Conservation (phyloP, 1,140 invertebrate genomes). For the Cryptotermes secundus region DNA sequence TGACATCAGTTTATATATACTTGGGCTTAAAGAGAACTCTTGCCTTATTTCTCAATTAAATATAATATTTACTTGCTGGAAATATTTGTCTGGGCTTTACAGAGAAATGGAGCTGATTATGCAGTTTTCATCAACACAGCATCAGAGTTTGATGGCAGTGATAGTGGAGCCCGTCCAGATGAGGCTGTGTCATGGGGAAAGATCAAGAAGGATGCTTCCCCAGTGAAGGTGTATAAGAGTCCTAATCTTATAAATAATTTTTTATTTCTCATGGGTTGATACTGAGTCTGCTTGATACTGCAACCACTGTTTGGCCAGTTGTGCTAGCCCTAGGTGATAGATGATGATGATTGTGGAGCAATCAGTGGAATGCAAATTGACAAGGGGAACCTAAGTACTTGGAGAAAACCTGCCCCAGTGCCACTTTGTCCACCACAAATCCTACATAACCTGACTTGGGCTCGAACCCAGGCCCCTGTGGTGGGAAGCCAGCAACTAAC, state of each 20-base stretch:
- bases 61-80: not conserved
- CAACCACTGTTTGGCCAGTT: too few species aligned
- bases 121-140: slow-evolving; percentile 97
- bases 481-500: too few species aligned
- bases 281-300: too few species aligned
- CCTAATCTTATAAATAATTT: not conserved
- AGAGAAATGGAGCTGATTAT: slow-evolving; percentile 97
- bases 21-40: slow-evolving; percentile 21
- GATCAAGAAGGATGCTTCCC: slow-evolving; percentile 82
- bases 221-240: slow-evolving; percentile 79
- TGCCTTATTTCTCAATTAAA: not conserved
- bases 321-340: too few species aligned
- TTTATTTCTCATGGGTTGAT: too few species aligned
- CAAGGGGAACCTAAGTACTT: too few species aligned
- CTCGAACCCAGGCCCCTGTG: too few species aligned
- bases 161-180: slow-evolving; percentile 95
- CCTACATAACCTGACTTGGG: too few species aligned
- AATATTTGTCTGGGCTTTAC: slow-evolving; percentile 41
- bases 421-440: too few species aligned
- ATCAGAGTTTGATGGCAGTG: slow-evolving; percentile 97
- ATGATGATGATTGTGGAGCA: too few species aligned
- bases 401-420: too few species aligned
- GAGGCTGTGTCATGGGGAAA: slow-evolving; percentile 99
- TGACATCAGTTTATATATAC: not conserved
- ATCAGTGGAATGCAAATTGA: too few species aligned